These are phyloP conservation scores for Triplophysa bombifrons DNA, from an alignment of 2,797 vertebrate genomes.

Conservation along the genomic window DNA sequence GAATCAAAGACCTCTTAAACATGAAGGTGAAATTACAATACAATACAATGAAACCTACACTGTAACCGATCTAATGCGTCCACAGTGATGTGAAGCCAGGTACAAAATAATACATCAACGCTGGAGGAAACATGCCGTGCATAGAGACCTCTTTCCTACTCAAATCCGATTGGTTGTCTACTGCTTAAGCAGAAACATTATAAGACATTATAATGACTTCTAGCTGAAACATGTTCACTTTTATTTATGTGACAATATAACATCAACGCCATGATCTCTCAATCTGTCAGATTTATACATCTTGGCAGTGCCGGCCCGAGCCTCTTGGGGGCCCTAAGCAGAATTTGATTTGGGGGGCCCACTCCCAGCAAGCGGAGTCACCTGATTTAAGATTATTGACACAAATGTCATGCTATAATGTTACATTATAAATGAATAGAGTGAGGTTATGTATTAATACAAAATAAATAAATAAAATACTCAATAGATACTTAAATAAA, in stretches of 20 bases:
- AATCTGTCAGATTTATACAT: background rate
- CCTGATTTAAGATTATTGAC: too few species aligned
- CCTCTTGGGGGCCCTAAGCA: too few species aligned
- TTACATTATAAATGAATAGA: too few species aligned
- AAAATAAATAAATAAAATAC: too few species aligned
- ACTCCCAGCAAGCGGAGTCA: too few species aligned
- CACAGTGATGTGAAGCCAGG: background rate
- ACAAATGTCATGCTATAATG: too few species aligned
- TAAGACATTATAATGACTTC: too few species aligned
- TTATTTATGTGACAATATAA: constrained; percentile 3
- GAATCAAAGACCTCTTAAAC: background rate
- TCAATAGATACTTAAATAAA: too few species aligned
- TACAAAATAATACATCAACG: background rate
- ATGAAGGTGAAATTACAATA: background rate
- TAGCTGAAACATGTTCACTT: background rate
- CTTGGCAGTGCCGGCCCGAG: too few species aligned
- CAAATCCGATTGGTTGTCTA: background rate
- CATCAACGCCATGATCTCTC: background rate
- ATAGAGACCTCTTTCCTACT: background rate
- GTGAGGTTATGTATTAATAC: too few species aligned
- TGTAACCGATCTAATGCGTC: background rate
- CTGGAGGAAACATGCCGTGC: background rate
- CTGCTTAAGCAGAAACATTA: background rate
- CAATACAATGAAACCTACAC: background rate
- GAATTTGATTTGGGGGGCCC: too few species aligned